phyloP scores from a whole-genome alignment of 2,113 vertebrate species.

The Istiophorus platypterus region DNA sequence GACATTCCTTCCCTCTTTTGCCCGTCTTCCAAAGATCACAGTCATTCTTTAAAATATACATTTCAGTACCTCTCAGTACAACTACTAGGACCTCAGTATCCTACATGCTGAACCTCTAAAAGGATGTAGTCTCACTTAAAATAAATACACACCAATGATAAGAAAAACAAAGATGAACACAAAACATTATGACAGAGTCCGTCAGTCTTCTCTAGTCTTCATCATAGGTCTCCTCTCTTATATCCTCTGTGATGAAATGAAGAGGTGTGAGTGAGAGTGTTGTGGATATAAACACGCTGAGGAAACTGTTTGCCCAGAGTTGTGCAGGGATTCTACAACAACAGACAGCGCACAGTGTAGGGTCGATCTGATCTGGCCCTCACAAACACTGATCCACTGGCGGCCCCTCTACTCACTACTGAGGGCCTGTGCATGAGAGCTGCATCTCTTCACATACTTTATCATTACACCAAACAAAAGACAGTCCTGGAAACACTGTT shows the following conservation, averaged over 20 bases:
- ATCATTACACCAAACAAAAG: conserved; percentile 24
- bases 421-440: conserved; percentile 17
- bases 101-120: neutral
- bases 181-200: neutral
- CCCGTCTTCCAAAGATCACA: neutral
- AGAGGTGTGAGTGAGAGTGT: conserved; percentile 27
- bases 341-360: conserved; percentile 44
- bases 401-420: neutral
- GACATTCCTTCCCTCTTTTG: neutral
- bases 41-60: neutral
- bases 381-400: conserved; percentile 43
- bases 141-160: neutral
- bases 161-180: conserved; percentile 16
- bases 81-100: neutral
- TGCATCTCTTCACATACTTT: conserved; percentile 25
- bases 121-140: neutral
- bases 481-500: conserved; percentile 36
- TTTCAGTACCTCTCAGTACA: neutral
- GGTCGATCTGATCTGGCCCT: conserved; percentile 36
- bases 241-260: conserved; percentile 38
- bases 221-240: neutral
- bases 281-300: conserved; percentile 58
- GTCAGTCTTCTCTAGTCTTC: neutral
- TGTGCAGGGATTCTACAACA: conserved; percentile 60
- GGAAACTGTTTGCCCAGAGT: conserved; percentile 60